Evolutionary conservation across 2,888 invertebrate genomes (phyloP), one percentile per base, ranked within the genome.

Genomic region (Lycia hirtaria): DNA sequence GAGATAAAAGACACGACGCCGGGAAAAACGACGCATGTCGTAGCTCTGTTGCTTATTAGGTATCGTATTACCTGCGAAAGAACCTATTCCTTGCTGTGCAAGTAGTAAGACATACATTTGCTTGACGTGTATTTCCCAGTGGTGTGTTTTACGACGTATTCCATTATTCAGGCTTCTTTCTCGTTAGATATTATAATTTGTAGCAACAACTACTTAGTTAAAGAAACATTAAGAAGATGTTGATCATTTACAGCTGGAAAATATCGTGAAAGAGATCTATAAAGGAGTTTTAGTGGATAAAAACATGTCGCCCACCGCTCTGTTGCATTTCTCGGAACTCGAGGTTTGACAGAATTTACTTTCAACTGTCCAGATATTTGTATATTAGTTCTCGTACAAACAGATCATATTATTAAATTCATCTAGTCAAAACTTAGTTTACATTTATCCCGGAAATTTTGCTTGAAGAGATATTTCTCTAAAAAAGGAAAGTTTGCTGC

Each of bases 11-110:
- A 60, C 64, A 56, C 35, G 20, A 9, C 26, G 26, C 38, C 37
- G 37, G 43, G 45, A 53, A 58, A 54, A 60, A 62, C n/a, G 55
- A 62, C 59, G 43, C 59, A 62, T 57, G 45, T 56, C 32, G 52
- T 51, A 33, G 26, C 49, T 38, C 53, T 47, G 26, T 54, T 54
- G 26, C 54, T 58, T 56, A 53, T 54, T 64, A 59, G 40, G 45
- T 50, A 50, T 56, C 30, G 3, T 12, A 15, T n/a, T 30, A 24
- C 43, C 15, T 35, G 10, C 54, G 51, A 28, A n/a, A 15, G 28
- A 51, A 47, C 40, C 3, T 45, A 35, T 47, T 40, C 54, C 50
- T 28, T 50, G 24, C 10, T 1, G 0, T 1, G 0, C 12, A 20
- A 3, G 10, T 14, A n/a, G n/a, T 30, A 54, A 14, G 44, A 22